Base-by-base conservation (phyloP, 37 sponge, comb jelly and placozoan genomes). In the Corticium candelabrum region DNA sequence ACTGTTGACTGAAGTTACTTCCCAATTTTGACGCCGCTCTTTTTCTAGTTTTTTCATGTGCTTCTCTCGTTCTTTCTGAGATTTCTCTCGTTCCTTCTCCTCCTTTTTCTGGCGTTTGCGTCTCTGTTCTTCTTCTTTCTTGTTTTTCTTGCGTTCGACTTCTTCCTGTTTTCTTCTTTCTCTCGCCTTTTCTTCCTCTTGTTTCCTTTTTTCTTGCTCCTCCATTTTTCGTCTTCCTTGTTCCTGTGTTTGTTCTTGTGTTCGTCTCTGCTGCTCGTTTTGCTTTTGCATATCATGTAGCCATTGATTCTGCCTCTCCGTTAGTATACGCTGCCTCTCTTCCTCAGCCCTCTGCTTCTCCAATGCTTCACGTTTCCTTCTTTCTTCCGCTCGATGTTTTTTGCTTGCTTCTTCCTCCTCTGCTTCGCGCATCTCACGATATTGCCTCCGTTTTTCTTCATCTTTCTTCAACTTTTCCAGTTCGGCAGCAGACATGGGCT, bases 291-390 rank as follows among this genome's bases (percentile, higher is more conserved):
- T 50, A 27, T 50, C 62, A 21, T 27, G 15, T 11, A 50, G 62
- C 62, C 62, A 50, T 27, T 27, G 21, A 11, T 50, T 21, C 21
- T 50, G 62, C 11, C 62, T 43, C 68, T 83, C 81, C 7, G 29
- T 35, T 43, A 68, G 76, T 41, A 71, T 86, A 50, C 36, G 85
- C 38, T 67, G 70, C 71, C 84, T 82, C 78, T 86, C 84, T 37
- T 86, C 87, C 33, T 36, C 79, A 56, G 85, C 90, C 39, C 35
- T 75, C 15, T 77, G 67, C 74, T 85, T 78, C 73, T 86, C 86
- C 76, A 89, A 76, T 11, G 62, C 62, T 21, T 50, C 15, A 11
- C 62, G 62, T 21, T 11, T 21, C 21, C 62, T 11, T 21, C 21
- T 21, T 21, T 50, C 62, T 21, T 50, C 62, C 15, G 21, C 15